These are phyloP conservation scores for Pitangus sulphuratus DNA, from an alignment of 2,797 vertebrate species.

Conservation along the genomic window DNA sequence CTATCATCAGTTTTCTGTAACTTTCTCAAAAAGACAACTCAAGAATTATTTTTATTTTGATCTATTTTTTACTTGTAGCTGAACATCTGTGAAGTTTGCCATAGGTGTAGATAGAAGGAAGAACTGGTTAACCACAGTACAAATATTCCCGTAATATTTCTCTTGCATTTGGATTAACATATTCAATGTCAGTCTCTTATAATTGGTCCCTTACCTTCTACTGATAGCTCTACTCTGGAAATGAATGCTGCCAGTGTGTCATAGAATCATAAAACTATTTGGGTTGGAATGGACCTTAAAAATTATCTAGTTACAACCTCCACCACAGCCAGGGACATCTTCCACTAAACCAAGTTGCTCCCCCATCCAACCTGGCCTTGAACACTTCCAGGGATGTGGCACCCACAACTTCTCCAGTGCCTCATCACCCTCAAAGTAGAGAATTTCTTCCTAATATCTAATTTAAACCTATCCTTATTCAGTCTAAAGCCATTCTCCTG, in stretches of 20 bases:
- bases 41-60: not conserved
- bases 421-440: not conserved
- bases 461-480: not conserved
- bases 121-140: not conserved
- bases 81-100: not conserved
- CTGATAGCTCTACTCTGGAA: not conserved
- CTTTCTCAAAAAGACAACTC: not conserved
- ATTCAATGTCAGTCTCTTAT: not conserved
- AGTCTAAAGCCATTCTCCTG: not conserved
- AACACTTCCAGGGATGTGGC: not conserved
- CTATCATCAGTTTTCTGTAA: not conserved
- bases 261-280: not conserved
- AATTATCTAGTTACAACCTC: not conserved
- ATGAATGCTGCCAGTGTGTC: not conserved
- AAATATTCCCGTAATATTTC: not conserved
- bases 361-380: not conserved
- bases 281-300: not conserved
- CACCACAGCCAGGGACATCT: fast-evolving
- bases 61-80: not conserved
- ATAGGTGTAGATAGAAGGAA: not conserved
- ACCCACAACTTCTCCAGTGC: not conserved
- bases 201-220: not conserved
- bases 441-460: not conserved
- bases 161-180: not conserved
- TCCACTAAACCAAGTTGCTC: not conserved